Base-by-base conservation (phyloP, 1,140 invertebrate species). In the Acyrthosiphon pisum region DNA sequence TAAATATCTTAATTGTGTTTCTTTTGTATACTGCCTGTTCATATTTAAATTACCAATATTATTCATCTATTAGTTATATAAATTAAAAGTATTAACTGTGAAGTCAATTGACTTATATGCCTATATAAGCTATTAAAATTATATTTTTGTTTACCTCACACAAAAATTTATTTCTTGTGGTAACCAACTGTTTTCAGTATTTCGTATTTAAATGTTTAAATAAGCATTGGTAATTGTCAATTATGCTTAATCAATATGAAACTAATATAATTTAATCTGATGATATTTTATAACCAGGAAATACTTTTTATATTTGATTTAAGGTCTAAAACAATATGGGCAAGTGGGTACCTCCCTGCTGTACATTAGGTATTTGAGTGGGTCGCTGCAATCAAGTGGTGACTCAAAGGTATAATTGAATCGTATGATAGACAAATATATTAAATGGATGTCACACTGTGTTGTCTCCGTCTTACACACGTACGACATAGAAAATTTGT, bases 1-100 rank as follows among this genome's bases (percentile, higher is more conserved):
- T 76, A 76, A 76, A 76, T 84, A 84, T 84, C 41, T 84, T 41
- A 84, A 26, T 84, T 44, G n/a, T 76, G 14, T 84, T 84, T n/a
- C n/a, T 81, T 81, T 84, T 41, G 41, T 44, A 41, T 76, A 76
- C n/a, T 76, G 60, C 60, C n/a, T 76, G 30, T 76, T 84, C 35
- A 41, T 44, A 41, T 84, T 84, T 23, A 4, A 76, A 76, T 76
- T 76, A 35, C 30, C n/a, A 76, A 76, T 76, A 76, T 23, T 35
- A 76, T 76, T 76, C 14, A 76, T n/a, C 14, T 76, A 30, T 76
- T n/a, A 76, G 30, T 35, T n/a, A n/a, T 76, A 76, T n/a, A n/a
- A 35, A 76, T 76, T 76, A n/a, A 76, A n/a, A 76, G 30, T 76
- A 76, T 68, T 68, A 68, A 68, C 60, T 76, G 4, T 76, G 30